Conservation (phyloP, 2,888 invertebrate species). For the Morinoia aosen region DNA sequence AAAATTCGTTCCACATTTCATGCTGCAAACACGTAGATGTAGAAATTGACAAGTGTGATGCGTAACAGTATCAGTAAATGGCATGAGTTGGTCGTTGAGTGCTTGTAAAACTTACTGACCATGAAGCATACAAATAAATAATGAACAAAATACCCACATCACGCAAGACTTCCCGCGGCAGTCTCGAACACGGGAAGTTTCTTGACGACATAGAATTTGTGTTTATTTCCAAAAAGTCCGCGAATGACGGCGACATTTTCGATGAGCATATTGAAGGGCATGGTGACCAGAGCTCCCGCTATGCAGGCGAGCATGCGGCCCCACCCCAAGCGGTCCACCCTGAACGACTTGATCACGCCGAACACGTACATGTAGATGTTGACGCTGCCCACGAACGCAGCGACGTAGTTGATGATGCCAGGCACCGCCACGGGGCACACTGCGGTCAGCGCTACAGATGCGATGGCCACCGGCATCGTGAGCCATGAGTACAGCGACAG, state of each 20-base stretch:
- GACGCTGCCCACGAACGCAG: conserved; percentile 88
- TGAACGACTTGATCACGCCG: conserved; percentile 96
- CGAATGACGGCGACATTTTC: conserved; percentile 96
- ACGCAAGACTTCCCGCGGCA: background rate
- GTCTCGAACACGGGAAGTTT: conserved; percentile 74
- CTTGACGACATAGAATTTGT: conserved; percentile 96
- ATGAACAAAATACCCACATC: background rate
- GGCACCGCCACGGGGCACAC: conserved; percentile 89
- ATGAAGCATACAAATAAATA: background rate
- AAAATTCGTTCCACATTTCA: background rate
- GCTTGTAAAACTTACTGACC: background rate
- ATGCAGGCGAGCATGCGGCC: conserved; percentile 84
- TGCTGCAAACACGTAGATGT: background rate
- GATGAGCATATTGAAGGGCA: conserved; percentile 93
- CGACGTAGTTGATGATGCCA: conserved; percentile 70
- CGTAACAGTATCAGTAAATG: too few relatives aligned
- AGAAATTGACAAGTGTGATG: background rate
- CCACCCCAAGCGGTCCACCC: conserved; percentile 87
- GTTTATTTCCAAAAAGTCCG: conserved; percentile 94
- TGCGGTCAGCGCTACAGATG: conserved; percentile 87
- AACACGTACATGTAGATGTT: conserved; percentile 98
- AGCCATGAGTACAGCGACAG: conserved; percentile 97
- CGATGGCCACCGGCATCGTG: conserved; percentile 91
- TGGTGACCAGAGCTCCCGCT: conserved; percentile 87
- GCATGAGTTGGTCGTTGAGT: background rate